These are phyloP conservation scores for Invenusta paracnida DNA, from an alignment of 2,888 invertebrate species.

Conservation along the genomic window DNA sequence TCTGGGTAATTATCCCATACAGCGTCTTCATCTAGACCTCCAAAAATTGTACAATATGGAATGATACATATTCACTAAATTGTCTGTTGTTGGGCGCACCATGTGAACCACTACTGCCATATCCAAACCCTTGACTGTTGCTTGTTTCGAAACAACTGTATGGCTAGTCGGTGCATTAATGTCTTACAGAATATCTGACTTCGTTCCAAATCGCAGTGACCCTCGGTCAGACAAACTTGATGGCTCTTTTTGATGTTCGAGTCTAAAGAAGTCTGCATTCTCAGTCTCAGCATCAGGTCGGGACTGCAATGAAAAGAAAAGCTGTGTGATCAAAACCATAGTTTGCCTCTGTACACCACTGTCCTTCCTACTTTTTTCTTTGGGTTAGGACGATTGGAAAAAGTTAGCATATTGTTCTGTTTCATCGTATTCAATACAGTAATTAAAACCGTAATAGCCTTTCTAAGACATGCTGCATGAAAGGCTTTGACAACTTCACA, in stretches of 20 bases:
- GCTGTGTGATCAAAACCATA: conserved; percentile 19
- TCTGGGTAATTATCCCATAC: conserved; percentile 40
- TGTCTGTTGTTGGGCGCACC: conserved; percentile 13
- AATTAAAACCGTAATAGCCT: not conserved
- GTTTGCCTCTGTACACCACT: conserved; percentile 25
- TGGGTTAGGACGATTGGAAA: conserved; percentile 10
- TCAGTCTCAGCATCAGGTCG: not conserved
- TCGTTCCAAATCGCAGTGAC: conserved; percentile 12
- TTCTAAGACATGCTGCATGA: conserved; percentile 26
- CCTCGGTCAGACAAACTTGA: not conserved
- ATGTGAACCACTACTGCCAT: conserved; percentile 13
- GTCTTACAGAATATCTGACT: conserved; percentile 9
- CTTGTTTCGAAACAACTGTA: conserved; percentile 2
- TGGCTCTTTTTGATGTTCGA: conserved; percentile 15
- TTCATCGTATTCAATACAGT: not conserved
- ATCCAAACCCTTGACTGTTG: conserved; percentile 9
- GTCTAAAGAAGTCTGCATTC: not conserved
- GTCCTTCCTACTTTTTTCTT: conserved; percentile 16
- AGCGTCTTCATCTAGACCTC: conserved; percentile 37
- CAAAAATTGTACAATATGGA: conserved; percentile 39
- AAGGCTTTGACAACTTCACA: not conserved
- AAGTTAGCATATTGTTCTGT: conserved; percentile 5
- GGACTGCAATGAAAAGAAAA: conserved; percentile 18
- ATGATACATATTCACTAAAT: conserved; percentile 10
- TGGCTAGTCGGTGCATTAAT: not conserved